Conservation (phyloP, 2,797 vertebrate species). For the Onychomys torridus region DNA sequence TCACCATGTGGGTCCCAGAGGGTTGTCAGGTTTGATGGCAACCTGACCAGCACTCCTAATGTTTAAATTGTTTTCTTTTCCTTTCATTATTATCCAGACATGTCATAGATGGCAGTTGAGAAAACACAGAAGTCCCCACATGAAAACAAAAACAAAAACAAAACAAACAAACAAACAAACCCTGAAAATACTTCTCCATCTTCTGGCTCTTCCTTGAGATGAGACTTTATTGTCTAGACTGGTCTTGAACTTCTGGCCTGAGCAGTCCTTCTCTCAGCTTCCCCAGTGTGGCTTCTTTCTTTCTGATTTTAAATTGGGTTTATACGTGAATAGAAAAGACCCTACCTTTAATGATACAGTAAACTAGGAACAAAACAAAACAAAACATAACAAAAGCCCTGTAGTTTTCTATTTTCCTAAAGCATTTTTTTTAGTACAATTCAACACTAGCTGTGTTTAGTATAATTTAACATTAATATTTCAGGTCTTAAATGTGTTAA, state of each 20-base stretch:
- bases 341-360: not conserved
- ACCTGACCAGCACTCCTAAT: no score
- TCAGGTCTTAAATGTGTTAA: not conserved
- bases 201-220: not conserved
- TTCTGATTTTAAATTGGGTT: slow-evolving; percentile 7
- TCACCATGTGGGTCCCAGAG: not conserved
- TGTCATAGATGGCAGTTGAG: slow-evolving; percentile 8
- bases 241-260: not conserved
- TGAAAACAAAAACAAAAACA: not conserved
- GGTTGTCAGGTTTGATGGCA: not conserved
- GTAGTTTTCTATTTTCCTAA: not conserved
- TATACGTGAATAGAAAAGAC: slow-evolving; percentile 3
- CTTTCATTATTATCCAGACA: not conserved
- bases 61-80: not conserved
- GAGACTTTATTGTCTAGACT: not conserved
- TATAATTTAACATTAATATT: slow-evolving; percentile 36
- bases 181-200: not conserved
- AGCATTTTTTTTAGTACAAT: slow-evolving; percentile 11
- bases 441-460: not conserved
- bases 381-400: not conserved
- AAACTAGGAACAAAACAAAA: not conserved
- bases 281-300: not conserved
- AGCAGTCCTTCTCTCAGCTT: not conserved
- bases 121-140: not conserved
- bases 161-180: no score